Evolutionary conservation across 1,140 invertebrate genomes (phyloP), one percentile per base, ranked within the genome.

Genomic region (Euglossa dilemma): DNA sequence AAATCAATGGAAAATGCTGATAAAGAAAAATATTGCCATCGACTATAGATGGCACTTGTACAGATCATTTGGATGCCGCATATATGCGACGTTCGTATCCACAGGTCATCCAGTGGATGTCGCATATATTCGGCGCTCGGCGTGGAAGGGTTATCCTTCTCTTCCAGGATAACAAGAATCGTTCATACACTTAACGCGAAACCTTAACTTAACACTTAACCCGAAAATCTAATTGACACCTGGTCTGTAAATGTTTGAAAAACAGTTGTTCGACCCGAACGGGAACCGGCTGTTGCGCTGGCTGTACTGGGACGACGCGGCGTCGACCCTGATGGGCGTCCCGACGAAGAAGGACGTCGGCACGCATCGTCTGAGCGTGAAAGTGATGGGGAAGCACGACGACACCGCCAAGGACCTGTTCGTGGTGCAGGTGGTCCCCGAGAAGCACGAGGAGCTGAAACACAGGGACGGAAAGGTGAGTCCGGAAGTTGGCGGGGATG

Each of bases 301-400:
- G 94, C n/a, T 92, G 59, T 85, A 87, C 52, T 94, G 93, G 92
- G 93, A 94, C 83, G 91, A 94, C 52, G 90, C 93, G 0, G 89
- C 90, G 45, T 90, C 86, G 3, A 94, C 91, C 6, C 90, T 96
- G 28, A 90, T 95, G 86, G 96, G 96, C 18, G 94, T 96, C 45
- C 96, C 96, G 9, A 90, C 93, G 14, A 94, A 93, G 45, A 91
- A 94, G 63, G 95, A 96, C 86, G 83, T 95, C 2, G 96, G 96
- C 16, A 94, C 95, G 57, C 93, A 96, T 89, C 95, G 94, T 61
- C 89, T 96, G 50, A 94, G 87, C 36, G 92, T 96, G 23, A 94
- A 93, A 84, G 94, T 95, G 20, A 77, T 92, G 74, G 94, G 93
- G 47, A 94, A 94, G 59, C 90, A 91, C 54, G 92, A 90, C 45